Conservation (phyloP, 2,113 vertebrate species). For the Zosterops hypoxanthus region DNA sequence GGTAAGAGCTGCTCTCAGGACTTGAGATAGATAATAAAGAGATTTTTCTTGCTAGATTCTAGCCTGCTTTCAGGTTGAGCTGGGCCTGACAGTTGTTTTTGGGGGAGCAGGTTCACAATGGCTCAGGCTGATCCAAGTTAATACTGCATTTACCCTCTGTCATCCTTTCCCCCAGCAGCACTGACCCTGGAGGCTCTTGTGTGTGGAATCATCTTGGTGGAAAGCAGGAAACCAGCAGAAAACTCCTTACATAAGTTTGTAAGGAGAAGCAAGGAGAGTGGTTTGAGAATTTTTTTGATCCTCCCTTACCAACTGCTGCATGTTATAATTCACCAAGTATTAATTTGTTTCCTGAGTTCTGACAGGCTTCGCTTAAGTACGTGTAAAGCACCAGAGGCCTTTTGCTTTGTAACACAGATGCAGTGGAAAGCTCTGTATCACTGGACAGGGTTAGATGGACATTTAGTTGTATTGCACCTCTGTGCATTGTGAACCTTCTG, state of each 20-base stretch:
- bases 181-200: not conserved
- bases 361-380: fast-evolving
- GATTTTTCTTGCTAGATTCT: not conserved
- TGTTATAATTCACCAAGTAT: not conserved
- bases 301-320: not conserved
- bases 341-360: not conserved
- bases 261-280: not conserved
- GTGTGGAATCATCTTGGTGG: not conserved
- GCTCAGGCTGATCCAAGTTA: not conserved
- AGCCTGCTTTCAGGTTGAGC: not conserved
- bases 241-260: not conserved
- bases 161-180: not conserved
- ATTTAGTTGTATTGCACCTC: not conserved
- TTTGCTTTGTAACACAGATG: not conserved
- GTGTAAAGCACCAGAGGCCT: not conserved
- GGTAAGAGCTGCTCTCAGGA: not conserved
- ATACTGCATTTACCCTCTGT: not conserved
- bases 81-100: not conserved
- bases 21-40: not conserved
- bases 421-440: not conserved
- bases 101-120: not conserved
- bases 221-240: not conserved
- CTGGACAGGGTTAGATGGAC: not conserved
- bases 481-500: not conserved
- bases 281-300: not conserved